Percentiles rank a stretch among this genome's conserved stretches.
Evolutionary conservation across 1,140 invertebrate species (phyloP).

Genomic region (Aradophagus sp.): DNA sequence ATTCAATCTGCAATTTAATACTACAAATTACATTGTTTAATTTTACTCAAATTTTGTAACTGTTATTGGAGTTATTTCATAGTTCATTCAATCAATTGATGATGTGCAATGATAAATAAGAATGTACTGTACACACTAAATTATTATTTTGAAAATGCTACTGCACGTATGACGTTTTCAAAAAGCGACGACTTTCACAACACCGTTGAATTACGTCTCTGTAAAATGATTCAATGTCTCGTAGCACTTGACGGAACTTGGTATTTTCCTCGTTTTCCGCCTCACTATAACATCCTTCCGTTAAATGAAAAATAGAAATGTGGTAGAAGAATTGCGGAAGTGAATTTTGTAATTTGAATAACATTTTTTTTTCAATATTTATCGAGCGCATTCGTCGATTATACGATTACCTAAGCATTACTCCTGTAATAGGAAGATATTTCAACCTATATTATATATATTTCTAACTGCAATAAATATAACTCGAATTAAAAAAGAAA

Average conservation of each 20-base stretch:
- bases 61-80: conserved; percentile 26
- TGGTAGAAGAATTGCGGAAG: conserved; percentile 5
- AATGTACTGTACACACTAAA: too few species aligned
- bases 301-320: conserved; percentile 19
- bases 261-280: conserved; percentile 14
- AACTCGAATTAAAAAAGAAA: background rate
- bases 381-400: conserved; percentile 1
- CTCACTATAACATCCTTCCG: conserved; percentile 19
- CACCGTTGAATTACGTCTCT: conserved; percentile 9
- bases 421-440: background rate
- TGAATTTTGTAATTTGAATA: conserved; percentile 7
- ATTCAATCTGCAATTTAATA: conserved; percentile 25
- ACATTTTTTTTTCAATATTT: conserved; percentile 17
- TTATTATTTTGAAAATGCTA: too few species aligned
- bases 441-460: background rate
- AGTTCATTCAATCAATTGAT: too few species aligned
- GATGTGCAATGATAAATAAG: too few species aligned
- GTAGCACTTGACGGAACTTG: conserved; percentile 16
- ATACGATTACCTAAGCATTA: conserved; percentile 1
- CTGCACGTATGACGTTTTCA: too few species aligned
- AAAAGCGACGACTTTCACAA: too few species aligned
- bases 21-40: conserved; percentile 44
- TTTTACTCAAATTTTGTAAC: conserved; percentile 31
- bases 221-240: conserved; percentile 9
- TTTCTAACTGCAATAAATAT: conserved; percentile 4